phyloP scores from a whole-genome alignment of 2,797 vertebrate species.

The Bovichtus diacanthus region DNA sequence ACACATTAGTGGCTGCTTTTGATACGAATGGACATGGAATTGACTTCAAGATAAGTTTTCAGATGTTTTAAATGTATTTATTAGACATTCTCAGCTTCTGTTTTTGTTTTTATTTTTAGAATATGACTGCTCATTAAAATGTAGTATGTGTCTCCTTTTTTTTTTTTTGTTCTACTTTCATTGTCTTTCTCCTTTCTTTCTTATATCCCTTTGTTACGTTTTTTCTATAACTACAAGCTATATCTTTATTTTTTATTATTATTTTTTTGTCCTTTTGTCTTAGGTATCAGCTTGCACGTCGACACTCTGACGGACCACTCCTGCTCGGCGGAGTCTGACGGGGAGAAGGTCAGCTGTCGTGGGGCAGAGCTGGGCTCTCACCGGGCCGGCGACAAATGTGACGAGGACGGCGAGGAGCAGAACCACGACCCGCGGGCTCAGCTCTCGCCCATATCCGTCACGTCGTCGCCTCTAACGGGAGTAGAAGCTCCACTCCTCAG shows the following conservation, averaged over 20 bases:
- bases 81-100: neutral
- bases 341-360: constrained; percentile 90
- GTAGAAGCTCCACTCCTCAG: constrained; percentile 90
- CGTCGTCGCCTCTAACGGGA: constrained; percentile 91
- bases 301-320: constrained; percentile 97
- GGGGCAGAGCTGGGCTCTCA: constrained; percentile 88
- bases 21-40: neutral
- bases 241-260: neutral
- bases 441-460: constrained; percentile 88
- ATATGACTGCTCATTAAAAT: neutral
- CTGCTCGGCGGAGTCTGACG: constrained; percentile 95
- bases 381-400: constrained; percentile 88
- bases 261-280: neutral
- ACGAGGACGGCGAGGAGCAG: constrained; percentile 83
- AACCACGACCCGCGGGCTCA: constrained; percentile 71
- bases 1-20: neutral
- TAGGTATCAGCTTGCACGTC: constrained; percentile 96
- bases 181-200: neutral
- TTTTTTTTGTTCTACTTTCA: neutral
- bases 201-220: neutral
- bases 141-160: neutral
- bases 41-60: neutral
- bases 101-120: neutral
- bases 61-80: neutral
- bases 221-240: neutral